These are phyloP conservation scores for Caenorhabditis sulstoni DNA, from an alignment of 2,888 invertebrate genomes.

Conservation along the genomic window DNA sequence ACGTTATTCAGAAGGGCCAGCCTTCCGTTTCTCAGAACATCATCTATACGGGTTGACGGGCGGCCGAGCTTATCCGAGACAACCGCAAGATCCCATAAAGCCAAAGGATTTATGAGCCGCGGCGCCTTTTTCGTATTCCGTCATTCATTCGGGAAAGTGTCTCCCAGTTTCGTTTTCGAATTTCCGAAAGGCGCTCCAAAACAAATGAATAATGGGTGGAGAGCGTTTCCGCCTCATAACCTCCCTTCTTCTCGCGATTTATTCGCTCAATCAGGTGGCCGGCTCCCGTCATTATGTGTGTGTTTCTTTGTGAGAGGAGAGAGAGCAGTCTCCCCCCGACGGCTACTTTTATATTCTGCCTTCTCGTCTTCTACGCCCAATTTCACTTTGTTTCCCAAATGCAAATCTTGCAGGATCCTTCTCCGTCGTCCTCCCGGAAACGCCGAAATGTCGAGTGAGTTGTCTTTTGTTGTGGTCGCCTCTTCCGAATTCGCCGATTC, in stretches of 20 bases:
- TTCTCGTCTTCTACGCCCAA: conserved; percentile 43
- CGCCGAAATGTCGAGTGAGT: conserved; percentile 50
- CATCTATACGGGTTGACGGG: conserved; percentile 22
- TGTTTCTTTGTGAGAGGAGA: conserved; percentile 44
- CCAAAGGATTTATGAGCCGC: conserved; percentile 45
- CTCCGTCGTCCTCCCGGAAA: conserved; percentile 11
- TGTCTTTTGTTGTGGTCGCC: conserved; percentile 9
- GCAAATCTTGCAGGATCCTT: conserved; percentile 39
- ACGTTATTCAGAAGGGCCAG: conserved; percentile 17
- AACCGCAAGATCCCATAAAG: conserved; percentile 42
- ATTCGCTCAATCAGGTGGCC: conserved; percentile 19
- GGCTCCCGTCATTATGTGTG: conserved; percentile 27
- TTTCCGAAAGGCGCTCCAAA: conserved; percentile 19
- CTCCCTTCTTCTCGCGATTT: not conserved
- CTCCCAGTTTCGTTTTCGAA: conserved; percentile 17
- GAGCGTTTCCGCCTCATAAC: not conserved
- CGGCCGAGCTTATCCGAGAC: conserved; percentile 10
- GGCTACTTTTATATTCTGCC: conserved; percentile 13
- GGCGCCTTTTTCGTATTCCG: conserved; percentile 24
- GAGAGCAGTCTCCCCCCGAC: conserved; percentile 29
- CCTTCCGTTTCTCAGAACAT: not conserved
- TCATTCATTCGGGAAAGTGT: conserved; percentile 47
- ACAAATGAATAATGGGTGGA: conserved; percentile 48
- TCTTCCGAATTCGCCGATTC: conserved; percentile 30
- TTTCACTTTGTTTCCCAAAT: conserved; percentile 55